Base-by-base conservation (phyloP, 2,113 vertebrate species). In the Falcunculus frontatus region DNA sequence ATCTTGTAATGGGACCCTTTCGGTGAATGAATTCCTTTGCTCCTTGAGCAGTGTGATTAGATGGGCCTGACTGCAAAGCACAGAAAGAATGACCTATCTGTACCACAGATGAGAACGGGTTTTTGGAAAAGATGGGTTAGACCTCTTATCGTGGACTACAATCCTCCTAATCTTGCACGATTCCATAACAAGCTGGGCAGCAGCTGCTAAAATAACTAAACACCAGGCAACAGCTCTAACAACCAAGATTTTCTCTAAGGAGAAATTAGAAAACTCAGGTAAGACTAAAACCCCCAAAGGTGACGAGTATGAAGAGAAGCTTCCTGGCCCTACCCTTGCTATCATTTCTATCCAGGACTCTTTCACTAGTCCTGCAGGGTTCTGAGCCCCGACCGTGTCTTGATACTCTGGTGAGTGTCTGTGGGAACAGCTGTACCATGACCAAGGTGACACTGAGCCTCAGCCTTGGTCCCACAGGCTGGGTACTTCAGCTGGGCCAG, bases 21-120 rank as follows among this genome's bases (percentile, higher is more conserved):
- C 83, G 59, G 85, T 84, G 90, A 96, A 86, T 80, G 50, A 83
- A 94, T 87, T 87, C 91, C 84, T 96, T 80, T 93, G 70, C 90
- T 94, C 72, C 75, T 90, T 55, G 59, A 68, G 76, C 86, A 49
- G 44, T 39, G 74, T 59, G 86, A 96, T 93, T 90, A 95, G 56
- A 93, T 23, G 50, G 70, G 70, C 62, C 78, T 52, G 59, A 62
- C 65, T 62, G 84, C 74, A 85, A 89, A 63, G 87, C 69, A 83
- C 2, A 13, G 89, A 56, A 89, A 89, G 81, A 96, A 89, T 37
- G 55, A 93, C 63, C 53, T 70, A 30, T 77, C 84, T 86, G 67
- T 81, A 55, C 59, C 56, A 37, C 67, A 74, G 50, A 25, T 0
- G 5, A 67, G 84, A 78, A 83, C 33, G 70, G 35, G 33, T 18